A percentile compares a stretch with the other conserved stretches of the same genome.
These are phyloP conservation scores for Phalacrocorax pelagicus DNA, from an alignment of 2,113 vertebrate genomes.

Conservation along the genomic window DNA sequence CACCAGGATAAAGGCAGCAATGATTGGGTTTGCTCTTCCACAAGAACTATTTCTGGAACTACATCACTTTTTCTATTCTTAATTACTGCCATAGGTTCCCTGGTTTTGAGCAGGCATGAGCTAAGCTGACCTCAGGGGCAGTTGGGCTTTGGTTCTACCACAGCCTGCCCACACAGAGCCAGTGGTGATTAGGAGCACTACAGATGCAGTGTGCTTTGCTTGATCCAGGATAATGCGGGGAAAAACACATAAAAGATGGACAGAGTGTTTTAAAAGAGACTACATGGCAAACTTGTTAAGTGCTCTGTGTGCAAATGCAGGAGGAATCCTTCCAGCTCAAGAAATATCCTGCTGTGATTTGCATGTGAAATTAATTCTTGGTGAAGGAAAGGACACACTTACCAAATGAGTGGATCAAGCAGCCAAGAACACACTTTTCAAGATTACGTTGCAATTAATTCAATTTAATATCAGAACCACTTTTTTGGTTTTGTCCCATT, in stretches of 20 bases:
- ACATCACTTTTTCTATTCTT: not conserved
- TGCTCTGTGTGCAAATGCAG: not conserved
- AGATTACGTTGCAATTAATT: not conserved
- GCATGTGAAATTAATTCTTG: not conserved
- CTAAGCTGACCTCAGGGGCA: not conserved
- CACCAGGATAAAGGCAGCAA: not conserved
- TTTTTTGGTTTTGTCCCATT: not conserved
- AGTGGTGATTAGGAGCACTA: rapidly evolving
- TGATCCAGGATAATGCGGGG: not conserved
- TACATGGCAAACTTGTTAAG: not conserved
- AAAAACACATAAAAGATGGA: not conserved
- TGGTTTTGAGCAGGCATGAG: not conserved
- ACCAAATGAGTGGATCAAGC: not conserved
- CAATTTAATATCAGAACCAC: not conserved
- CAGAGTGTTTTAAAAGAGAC: not conserved
- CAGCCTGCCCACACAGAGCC: not conserved
- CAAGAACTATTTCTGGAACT: not conserved
- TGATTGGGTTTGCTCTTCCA: not conserved
- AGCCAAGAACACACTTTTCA: not conserved
- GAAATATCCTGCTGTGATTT: not conserved
- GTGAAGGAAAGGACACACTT: not conserved
- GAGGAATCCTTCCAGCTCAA: not conserved
- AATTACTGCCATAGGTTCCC: not conserved
- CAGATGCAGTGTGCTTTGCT: not conserved
- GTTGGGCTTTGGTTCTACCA: not conserved